These are phyloP conservation scores for Eupithecia exiguata DNA, from an alignment of 2,888 invertebrate genomes.

Conservation along the genomic window DNA sequence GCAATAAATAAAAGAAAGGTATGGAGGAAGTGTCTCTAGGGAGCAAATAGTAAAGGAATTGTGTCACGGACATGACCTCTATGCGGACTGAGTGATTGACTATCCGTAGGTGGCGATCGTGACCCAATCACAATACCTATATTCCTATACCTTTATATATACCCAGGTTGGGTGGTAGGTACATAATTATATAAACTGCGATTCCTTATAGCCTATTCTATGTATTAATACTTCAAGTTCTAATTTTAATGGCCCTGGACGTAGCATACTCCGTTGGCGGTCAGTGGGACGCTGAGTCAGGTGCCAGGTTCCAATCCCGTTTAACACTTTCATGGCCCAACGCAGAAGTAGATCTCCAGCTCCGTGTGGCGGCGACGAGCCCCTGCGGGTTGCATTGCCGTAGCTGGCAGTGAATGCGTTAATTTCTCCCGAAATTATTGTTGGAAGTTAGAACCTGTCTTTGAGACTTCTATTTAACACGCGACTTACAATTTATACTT, in stretches of 20 bases:
- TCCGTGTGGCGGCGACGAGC: too few relatives aligned
- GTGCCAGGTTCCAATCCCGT: not conserved
- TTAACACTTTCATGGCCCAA: too few relatives aligned
- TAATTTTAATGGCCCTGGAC: not conserved
- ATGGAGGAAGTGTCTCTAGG: conserved; percentile 5
- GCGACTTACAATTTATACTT: too few relatives aligned
- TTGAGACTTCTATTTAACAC: not conserved
- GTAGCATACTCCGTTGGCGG: too few relatives aligned
- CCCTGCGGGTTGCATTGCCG: too few relatives aligned
- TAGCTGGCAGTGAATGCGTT: too few relatives aligned
- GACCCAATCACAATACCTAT: conserved; percentile 35
- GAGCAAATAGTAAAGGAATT: conserved; percentile 1
- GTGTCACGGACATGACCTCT: conserved; percentile 21
- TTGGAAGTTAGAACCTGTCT: not conserved
- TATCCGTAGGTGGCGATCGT: conserved; percentile 32
- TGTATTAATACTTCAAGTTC: not conserved
- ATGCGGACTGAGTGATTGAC: conserved; percentile 39
- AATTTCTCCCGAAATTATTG: too few relatives aligned
- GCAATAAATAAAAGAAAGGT: conserved; percentile 2
- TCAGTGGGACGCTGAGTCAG: not conserved
- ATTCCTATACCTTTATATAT: not conserved
- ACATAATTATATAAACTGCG: not conserved
- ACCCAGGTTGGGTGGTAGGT: not conserved
- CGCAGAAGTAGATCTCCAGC: too few relatives aligned
- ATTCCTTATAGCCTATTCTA: not conserved